phyloP scores from a whole-genome alignment of 2,113 vertebrate species.

The Antechinus flavipes region DNA sequence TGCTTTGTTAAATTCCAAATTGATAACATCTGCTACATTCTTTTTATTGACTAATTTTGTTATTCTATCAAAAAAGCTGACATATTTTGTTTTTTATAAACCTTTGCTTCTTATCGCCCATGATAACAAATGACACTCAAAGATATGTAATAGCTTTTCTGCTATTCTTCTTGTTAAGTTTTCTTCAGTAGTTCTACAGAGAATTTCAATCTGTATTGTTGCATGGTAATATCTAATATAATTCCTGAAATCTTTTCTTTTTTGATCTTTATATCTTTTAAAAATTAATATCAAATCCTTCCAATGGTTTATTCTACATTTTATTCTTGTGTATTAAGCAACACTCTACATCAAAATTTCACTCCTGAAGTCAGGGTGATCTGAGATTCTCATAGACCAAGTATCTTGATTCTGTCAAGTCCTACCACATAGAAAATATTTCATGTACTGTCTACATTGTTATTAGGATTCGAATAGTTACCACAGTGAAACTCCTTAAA shows the following conservation, averaged over 20 bases:
- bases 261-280: background rate
- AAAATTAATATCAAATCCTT: background rate
- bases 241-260: background rate
- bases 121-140: background rate
- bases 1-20: slow-evolving; percentile 8
- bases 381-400: background rate
- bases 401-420: background rate
- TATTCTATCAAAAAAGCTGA: background rate
- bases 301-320: background rate
- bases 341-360: background rate
- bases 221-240: background rate
- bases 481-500: background rate
- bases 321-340: background rate
- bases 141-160: background rate
- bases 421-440: background rate
- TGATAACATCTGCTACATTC: background rate
- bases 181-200: background rate
- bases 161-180: background rate
- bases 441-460: background rate
- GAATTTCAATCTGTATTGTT: background rate
- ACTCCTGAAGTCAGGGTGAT: background rate
- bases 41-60: background rate
- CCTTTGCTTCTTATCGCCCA: background rate
- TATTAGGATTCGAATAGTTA: background rate
- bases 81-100: background rate